These are phyloP conservation scores for Vollenhovia emeryi DNA, from an alignment of 1,140 invertebrate genomes.

Conservation along the genomic window DNA sequence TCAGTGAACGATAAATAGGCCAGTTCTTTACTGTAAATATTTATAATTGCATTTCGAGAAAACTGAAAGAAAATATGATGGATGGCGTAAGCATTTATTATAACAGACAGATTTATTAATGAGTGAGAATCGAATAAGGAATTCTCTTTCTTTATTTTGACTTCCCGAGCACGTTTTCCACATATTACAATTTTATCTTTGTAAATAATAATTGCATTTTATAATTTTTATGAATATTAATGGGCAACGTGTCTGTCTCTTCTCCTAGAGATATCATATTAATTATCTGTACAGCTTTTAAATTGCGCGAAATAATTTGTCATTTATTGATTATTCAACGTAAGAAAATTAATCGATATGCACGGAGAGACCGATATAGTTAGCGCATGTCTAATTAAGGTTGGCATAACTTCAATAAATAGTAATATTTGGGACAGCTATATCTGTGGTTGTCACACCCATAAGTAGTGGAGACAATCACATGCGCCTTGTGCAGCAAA, in stretches of 20 bases:
- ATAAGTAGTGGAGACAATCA: too few relatives aligned
- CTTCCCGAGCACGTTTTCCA: not conserved
- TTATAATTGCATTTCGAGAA: not conserved
- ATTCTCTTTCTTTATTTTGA: conserved; percentile 16
- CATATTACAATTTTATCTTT: not conserved
- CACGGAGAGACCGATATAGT: too few relatives aligned
- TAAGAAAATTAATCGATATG: not conserved
- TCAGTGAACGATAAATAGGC: not conserved
- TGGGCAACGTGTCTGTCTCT: not conserved
- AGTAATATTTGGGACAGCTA: too few relatives aligned
- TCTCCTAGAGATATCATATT: not conserved
- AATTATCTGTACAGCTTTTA: not conserved
- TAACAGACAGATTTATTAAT: not conserved
- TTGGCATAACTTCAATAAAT: too few relatives aligned
- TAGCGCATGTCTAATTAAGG: too few relatives aligned
- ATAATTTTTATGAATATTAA: not conserved
- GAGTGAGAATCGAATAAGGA: not conserved
- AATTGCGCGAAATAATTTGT: not conserved
- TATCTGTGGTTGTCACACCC: too few relatives aligned
- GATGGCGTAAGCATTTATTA: not conserved
- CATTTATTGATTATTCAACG: not conserved
- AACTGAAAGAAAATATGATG: not conserved
- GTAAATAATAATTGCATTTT: not conserved
- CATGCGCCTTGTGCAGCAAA: too few relatives aligned
- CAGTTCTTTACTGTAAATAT: not conserved